These are phyloP conservation scores for Nemurella pictetii DNA, from an alignment of 2,888 invertebrate genomes.

Conservation along the genomic window DNA sequence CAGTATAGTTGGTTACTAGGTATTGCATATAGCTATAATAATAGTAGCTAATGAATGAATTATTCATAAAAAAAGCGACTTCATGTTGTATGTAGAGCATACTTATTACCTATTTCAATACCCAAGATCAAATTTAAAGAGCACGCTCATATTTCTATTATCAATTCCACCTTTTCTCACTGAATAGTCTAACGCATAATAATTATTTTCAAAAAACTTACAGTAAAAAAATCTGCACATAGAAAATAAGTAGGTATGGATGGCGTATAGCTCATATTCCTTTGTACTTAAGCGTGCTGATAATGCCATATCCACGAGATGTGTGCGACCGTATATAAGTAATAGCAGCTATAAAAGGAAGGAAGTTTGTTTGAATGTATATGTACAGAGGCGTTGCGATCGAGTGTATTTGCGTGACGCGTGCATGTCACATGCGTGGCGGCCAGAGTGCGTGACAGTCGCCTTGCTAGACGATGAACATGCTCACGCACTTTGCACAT, in stretches of 20 bases:
- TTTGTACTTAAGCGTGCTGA: background rate
- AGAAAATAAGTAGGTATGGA: no score
- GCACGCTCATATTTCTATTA: background rate
- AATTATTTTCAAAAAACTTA: background rate
- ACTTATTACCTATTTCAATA: background rate
- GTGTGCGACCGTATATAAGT: background rate
- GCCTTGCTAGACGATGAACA: no score
- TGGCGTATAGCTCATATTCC: no score
- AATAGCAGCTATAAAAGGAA: background rate
- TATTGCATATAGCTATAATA: no score
- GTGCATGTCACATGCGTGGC: background rate
- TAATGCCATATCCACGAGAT: background rate
- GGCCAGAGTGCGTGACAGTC: background rate
- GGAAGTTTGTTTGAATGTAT: background rate
- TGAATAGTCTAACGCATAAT: background rate
- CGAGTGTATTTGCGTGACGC: background rate
- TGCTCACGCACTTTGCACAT: no score
- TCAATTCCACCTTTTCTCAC: background rate
- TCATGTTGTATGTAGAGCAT: no score
- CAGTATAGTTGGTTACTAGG: no score
- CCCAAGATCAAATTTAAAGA: background rate
- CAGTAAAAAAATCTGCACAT: no score
- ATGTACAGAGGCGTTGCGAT: background rate
- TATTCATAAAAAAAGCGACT: no score
- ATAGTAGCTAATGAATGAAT: no score